Evolutionary conservation across 2,113 vertebrate species (phyloP).

Genomic region (Calyptomena viridis): DNA sequence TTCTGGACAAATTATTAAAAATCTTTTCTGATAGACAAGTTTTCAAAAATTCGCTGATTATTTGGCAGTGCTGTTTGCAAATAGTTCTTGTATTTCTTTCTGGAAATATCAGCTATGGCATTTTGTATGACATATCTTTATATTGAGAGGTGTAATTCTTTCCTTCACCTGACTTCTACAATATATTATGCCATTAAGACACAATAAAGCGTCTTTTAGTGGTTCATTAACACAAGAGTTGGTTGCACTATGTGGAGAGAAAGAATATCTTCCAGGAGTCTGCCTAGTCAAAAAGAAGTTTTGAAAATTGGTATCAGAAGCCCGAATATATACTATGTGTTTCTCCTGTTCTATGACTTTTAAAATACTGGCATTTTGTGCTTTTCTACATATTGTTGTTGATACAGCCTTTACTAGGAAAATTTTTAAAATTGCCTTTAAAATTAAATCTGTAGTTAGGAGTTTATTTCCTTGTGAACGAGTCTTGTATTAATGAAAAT

Average conservation of each 20-base stretch:
- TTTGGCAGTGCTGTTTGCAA: background rate
- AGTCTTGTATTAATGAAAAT: background rate
- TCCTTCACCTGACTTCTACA: slow-evolving; percentile 32
- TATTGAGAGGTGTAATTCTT: slow-evolving; percentile 21
- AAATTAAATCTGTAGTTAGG: background rate
- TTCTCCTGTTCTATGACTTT: background rate
- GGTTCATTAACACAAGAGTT: slow-evolving; percentile 34
- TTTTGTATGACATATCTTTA: slow-evolving; percentile 5
- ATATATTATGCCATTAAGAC: slow-evolving; percentile 39
- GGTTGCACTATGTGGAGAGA: background rate
- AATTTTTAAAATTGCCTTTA: background rate
- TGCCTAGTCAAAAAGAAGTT: background rate
- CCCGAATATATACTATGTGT: background rate
- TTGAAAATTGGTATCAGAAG: background rate
- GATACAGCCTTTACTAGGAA: background rate
- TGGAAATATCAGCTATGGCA: background rate
- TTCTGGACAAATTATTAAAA: background rate
- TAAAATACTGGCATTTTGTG: background rate
- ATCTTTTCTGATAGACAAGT: background rate
- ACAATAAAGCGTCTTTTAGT: slow-evolving; percentile 53
- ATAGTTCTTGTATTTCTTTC: background rate
- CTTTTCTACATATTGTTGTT: background rate
- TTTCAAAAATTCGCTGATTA: background rate
- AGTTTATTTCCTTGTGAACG: background rate
- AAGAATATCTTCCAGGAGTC: background rate